Evolutionary conservation across 2,888 invertebrate genomes (phyloP).

Genomic region (Drosophila mimetica): DNA sequence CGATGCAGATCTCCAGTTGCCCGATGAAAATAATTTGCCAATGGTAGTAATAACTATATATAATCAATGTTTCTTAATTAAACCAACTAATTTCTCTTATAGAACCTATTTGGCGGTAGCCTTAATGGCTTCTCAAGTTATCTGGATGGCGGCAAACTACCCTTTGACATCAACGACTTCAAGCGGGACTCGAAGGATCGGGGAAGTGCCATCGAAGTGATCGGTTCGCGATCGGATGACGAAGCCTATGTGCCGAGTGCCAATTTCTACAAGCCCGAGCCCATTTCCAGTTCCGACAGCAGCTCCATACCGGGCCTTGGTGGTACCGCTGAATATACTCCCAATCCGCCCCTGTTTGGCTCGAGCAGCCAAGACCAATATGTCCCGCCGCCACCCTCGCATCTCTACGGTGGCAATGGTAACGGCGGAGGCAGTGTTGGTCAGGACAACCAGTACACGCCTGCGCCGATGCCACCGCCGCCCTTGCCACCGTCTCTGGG

Average conservation of each 20-base stretch:
- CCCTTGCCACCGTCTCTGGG: conserved; percentile 57
- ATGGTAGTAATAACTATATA: conserved; percentile 66
- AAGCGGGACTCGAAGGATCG: conserved; percentile 77
- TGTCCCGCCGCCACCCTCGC: conserved; percentile 80
- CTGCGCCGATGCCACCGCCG: conserved; percentile 69
- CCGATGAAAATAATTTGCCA: conserved; percentile 85
- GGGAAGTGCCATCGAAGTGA: conserved; percentile 85
- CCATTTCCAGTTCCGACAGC: conserved; percentile 67
- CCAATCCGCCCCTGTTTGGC: conserved; percentile 63
- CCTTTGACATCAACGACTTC: conserved; percentile 86
- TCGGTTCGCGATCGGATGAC: conserved; percentile 86
- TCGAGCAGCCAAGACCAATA: conserved; percentile 57
- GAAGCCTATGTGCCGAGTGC: conserved; percentile 84
- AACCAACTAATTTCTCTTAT: neutral
- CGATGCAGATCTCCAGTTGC: conserved; percentile 92
- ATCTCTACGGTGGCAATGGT: conserved; percentile 59
- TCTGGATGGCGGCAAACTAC: conserved; percentile 86
- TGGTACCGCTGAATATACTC: conserved; percentile 51
- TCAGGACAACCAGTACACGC: conserved; percentile 75
- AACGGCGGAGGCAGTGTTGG: conserved; percentile 17
- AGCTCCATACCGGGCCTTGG: conserved; percentile 58
- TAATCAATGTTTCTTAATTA: neutral
- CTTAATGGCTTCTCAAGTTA: conserved; percentile 88
- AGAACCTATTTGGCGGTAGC: conserved; percentile 81
- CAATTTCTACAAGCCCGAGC: conserved; percentile 85